These are phyloP conservation scores for Daktulosphaira vitifoliae DNA, from an alignment of 1,140 invertebrate genomes.

Conservation along the genomic window DNA sequence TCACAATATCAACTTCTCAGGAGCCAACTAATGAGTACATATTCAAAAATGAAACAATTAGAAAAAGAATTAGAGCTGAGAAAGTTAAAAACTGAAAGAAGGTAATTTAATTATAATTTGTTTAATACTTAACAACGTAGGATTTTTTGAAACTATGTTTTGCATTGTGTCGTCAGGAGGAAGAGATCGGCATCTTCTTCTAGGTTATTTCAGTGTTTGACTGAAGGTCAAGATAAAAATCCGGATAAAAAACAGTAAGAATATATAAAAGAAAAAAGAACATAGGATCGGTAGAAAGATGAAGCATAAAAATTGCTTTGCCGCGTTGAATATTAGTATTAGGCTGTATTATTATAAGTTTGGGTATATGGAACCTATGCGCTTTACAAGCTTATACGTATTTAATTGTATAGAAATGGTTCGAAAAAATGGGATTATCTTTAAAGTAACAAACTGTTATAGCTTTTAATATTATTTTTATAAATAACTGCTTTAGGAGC, in stretches of 20 bases:
- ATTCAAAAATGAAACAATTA: slow-evolving; percentile 69
- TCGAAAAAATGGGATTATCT: too few relatives aligned
- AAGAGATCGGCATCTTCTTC: slow-evolving; percentile 25
- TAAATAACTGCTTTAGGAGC: too few relatives aligned
- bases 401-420: too few relatives aligned
- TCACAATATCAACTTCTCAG: slow-evolving; percentile 80
- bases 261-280: neutral
- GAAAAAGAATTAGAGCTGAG: slow-evolving; percentile 74
- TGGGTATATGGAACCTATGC: neutral
- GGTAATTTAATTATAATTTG: slow-evolving; percentile 32
- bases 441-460: too few relatives aligned
- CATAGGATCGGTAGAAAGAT: slow-evolving; percentile 16
- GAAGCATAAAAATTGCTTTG: slow-evolving; percentile 19
- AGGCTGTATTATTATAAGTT: neutral
- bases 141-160: slow-evolving; percentile 19
- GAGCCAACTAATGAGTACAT: slow-evolving; percentile 76
- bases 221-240: slow-evolving; percentile 25
- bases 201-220: slow-evolving; percentile 30
- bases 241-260: slow-evolving; percentile 32
- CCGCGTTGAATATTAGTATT: slow-evolving; percentile 6
- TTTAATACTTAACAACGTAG: neutral
- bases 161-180: slow-evolving; percentile 24
- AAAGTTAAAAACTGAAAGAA: slow-evolving; percentile 58
- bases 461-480: too few relatives aligned
- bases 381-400: slow-evolving; percentile 5